Evolutionary conservation across 1,140 invertebrate genomes (phyloP).

Genomic region (Phymastichus coffea): DNA sequence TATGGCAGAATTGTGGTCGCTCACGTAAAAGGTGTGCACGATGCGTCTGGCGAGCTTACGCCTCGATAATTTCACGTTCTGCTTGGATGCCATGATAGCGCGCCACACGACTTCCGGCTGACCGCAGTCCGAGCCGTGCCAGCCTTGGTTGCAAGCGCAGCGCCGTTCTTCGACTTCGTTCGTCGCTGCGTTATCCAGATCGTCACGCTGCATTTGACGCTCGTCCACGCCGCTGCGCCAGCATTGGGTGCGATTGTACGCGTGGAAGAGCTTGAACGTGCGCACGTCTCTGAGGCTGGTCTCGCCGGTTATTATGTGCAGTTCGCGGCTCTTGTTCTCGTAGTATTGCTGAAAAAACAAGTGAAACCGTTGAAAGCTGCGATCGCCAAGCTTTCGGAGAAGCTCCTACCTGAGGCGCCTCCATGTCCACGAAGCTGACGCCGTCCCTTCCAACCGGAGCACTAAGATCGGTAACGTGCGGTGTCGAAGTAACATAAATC

Average conservation of each 20-base stretch:
- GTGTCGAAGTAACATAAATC: conserved; percentile 51
- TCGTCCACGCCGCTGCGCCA: conserved; percentile 59
- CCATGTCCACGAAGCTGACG: conserved; percentile 48
- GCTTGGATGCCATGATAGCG: conserved; percentile 61
- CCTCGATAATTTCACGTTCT: conserved; percentile 53
- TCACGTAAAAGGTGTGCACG: conserved; percentile 61
- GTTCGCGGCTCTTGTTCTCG: conserved; percentile 25
- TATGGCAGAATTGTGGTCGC: conserved; percentile 59
- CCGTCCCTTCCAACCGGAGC: conserved; percentile 22
- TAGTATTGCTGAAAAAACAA: not conserved
- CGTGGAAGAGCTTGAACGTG: conserved; percentile 49
- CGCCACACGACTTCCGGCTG: conserved; percentile 69
- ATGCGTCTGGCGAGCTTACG: conserved; percentile 56
- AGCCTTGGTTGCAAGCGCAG: conserved; percentile 61
- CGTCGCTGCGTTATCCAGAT: conserved; percentile 29
- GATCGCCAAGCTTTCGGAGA: not conserved
- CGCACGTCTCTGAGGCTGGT: conserved; percentile 47
- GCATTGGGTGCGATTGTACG: conserved; percentile 59
- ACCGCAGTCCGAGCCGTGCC: conserved; percentile 67
- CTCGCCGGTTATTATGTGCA: conserved; percentile 44
- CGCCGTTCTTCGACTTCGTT: no score
- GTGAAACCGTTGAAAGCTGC: no score
- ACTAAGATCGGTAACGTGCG: conserved; percentile 34
- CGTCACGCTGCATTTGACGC: conserved; percentile 39
- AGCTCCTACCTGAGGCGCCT: conserved; percentile 39